phyloP scores from a whole-genome alignment of 2,888 invertebrate genomes.

The Hydraecia micacea region DNA sequence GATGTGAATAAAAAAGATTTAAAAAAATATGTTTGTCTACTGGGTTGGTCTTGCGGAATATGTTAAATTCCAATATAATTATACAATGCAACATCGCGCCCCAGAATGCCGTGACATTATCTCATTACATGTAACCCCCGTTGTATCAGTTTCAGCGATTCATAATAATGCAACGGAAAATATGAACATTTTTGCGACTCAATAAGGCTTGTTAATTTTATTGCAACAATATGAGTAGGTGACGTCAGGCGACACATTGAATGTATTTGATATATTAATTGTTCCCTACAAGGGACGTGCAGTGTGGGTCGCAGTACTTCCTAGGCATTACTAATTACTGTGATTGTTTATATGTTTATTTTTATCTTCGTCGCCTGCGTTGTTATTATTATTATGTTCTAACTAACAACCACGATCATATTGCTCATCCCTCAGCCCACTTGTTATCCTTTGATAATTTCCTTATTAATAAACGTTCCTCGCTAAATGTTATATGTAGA shows the following conservation, averaged over 20 bases:
- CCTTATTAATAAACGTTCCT: neutral
- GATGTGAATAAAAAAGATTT: neutral
- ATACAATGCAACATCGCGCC: neutral
- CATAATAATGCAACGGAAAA: constrained; percentile 18
- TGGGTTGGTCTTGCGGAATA: neutral
- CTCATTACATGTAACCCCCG: constrained; percentile 3
- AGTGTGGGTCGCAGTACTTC: too few species aligned
- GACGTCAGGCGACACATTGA: constrained; percentile 7
- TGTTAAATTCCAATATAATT: constrained; percentile 10
- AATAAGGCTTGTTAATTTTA: constrained; percentile 4
- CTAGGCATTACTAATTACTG: neutral
- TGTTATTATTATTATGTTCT: neutral
- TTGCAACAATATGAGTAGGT: constrained; percentile 2
- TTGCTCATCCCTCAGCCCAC: constrained; percentile 8
- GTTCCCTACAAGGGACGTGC: constrained; percentile 9
- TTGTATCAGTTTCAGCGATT: constrained; percentile 23
- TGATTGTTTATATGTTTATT: neutral
- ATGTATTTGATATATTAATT: constrained; percentile 1
- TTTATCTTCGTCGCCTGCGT: constrained; percentile 6
- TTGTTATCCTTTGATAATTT: neutral
- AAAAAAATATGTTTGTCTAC: neutral
- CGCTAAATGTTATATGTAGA: neutral
- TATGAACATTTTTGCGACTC: constrained; percentile 6
- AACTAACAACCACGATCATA: neutral
- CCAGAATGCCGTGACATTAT: constrained; percentile 16